These are phyloP conservation scores for Penaeus japonicus DNA, from an alignment of 1,140 invertebrate genomes.

Conservation along the genomic window DNA sequence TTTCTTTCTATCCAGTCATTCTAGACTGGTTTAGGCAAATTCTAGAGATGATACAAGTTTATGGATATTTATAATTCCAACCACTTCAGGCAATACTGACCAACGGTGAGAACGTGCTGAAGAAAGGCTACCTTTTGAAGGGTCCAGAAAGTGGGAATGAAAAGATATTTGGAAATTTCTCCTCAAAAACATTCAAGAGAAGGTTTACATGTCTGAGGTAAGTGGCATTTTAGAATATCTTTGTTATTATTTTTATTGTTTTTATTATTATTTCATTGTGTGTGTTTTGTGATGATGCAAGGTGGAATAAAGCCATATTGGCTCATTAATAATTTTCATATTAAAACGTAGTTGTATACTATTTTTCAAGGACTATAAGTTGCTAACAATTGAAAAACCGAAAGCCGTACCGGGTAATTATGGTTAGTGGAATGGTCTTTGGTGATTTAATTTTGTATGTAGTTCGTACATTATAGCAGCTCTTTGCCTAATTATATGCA, in stretches of 20 bases:
- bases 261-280: background rate
- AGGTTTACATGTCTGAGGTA: slow-evolving; percentile 82
- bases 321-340: too few species aligned
- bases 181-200: slow-evolving; percentile 89
- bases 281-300: background rate
- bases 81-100: slow-evolving; percentile 63
- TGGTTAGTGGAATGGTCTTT: too few species aligned
- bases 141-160: slow-evolving; percentile 85
- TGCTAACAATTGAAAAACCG: too few species aligned
- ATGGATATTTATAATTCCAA: background rate
- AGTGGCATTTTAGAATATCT: slow-evolving; percentile 17
- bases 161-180: slow-evolving; percentile 84
- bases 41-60: background rate
- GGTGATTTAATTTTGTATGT: too few species aligned
- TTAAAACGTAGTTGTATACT: too few species aligned
- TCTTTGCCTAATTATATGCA: too few species aligned
- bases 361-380: too few species aligned
- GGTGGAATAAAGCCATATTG: too few species aligned
- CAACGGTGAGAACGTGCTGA: slow-evolving; percentile 75
- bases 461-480: too few species aligned
- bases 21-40: background rate
- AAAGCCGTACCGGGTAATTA: too few species aligned
- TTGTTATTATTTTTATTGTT: slow-evolving; percentile 27
- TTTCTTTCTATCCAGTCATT: too few species aligned
- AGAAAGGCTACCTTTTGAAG: slow-evolving; percentile 89